Conservation (phyloP, 2,113 vertebrate genomes). For the Cromileptes altivelis region DNA sequence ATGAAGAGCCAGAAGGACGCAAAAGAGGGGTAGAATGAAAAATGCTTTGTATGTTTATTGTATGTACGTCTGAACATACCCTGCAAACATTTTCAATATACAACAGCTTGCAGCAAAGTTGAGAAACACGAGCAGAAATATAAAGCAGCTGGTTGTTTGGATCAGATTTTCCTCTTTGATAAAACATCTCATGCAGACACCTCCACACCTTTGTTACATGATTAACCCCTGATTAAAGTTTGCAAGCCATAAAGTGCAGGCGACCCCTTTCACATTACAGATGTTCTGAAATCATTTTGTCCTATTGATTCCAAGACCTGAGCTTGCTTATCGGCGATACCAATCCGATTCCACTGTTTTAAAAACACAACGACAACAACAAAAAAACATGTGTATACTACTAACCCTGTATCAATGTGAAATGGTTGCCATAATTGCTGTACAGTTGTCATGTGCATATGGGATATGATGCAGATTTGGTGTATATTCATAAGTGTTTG, state of each 20-base stretch:
- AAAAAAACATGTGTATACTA: too few species aligned
- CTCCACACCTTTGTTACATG: too few species aligned
- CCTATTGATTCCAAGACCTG: too few species aligned
- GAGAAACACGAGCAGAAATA: background rate
- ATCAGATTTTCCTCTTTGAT: background rate
- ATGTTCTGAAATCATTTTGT: background rate
- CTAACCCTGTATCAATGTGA: too few species aligned
- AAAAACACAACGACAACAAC: too few species aligned
- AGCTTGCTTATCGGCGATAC: too few species aligned
- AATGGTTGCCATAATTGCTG: too few species aligned
- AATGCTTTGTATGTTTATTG: slow-evolving; percentile 2
- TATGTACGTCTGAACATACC: background rate
- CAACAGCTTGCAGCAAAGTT: background rate
- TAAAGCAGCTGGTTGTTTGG: background rate
- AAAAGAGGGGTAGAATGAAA: background rate
- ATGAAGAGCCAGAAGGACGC: slow-evolving; percentile 5
- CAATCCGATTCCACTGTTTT: too few species aligned
- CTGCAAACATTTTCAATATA: background rate
- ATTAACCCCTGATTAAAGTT: background rate
- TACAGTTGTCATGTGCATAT: too few species aligned
- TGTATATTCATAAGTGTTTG: too few species aligned
- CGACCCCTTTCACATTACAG: background rate
- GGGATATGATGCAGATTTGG: too few species aligned
- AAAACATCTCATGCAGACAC: background rate
- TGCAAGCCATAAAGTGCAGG: background rate